Evolutionary conservation across 2,797 vertebrate species (phyloP), one percentile per base, ranked within the genome.

Genomic region (Pelochelys cantorii): DNA sequence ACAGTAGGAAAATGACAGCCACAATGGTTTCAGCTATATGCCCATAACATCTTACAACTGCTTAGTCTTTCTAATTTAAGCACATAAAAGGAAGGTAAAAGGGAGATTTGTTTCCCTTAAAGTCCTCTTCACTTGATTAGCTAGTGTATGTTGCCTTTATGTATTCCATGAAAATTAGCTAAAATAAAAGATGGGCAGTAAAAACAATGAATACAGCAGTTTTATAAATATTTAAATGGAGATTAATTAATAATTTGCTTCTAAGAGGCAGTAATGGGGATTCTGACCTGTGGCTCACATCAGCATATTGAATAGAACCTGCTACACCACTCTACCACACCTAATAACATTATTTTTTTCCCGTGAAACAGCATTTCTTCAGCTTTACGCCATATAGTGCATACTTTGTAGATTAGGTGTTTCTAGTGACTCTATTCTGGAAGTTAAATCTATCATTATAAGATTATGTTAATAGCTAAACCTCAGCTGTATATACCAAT

Each of bases 401-500:
- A 91, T 13, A 7, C 82, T 90, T 11, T 8, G 65, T 77, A 88
- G 62, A 85, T 5, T 0, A 83, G 83, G 53, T 62, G 88, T 84
- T 94, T 89, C 57, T 91, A 92, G 79, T 54, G 59, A 81, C 55
- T 93, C 54, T 92, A 84, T 57, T 94, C 78, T 34, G 34, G 83
- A 95, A 95, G 88, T 88, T 84, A 87, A 91, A 90, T 93, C 89
- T 93, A 84, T 90, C 42, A 87, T 91, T 95, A 59, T 85, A 93
- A 94, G 93, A 90, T 86, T 55, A 93, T 2, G 18, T 85, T 94
- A 95, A 95, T 65, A 95, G 83, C 90, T 94, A 95, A 96, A 92
- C 56, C n/a, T 95, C 85, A 79, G 87, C 86, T 42, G 17, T 20
- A 52, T 0, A 1, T 52, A 84, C 81, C 65, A 91, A 87, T 89